Base-by-base conservation (phyloP, 2,888 invertebrate genomes). In the Euspilapteryx auroguttella region DNA sequence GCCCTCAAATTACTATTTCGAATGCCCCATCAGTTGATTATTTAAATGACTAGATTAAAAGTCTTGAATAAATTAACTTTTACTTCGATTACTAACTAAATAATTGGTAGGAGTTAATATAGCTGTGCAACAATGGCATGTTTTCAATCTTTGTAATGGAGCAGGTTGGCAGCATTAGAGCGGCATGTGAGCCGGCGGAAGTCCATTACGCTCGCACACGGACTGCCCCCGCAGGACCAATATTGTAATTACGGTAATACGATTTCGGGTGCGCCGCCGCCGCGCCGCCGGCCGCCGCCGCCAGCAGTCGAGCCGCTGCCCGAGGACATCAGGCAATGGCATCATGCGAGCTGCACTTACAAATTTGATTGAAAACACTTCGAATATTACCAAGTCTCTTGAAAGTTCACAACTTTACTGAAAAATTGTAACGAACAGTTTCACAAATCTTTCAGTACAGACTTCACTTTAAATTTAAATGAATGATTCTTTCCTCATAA, bases 201-300 rank as follows among this genome's bases (percentile, higher is more conserved):
- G 40, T 41, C 48, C 44, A 54, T 50, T 55, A 52, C 34, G n/a
- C 20, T 23, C 24, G 40, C 41, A 40, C 45, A 48, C 44, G 53
- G 58, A 59, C 49, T 47, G 47, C 51, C 46, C 58, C 50, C 54
- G 29, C 32, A 39, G 56, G 59, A 36, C 48, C 54, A 50, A 57
- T 55, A 47, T 55, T 42, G 55, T 56, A 54, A 65, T 63, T 63
- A 61, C 55, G 53, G 49, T 63, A 61, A 64, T 63, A 47, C 46
- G 47, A 51, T 56, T 50, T 51, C 42, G 46, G 47, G 21, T 32
- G 27, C 23, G 14, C 21, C 28, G 27, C 14, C 21, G 4, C 21
- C 2, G n/a, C n/a, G 21, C 21, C 2, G n/a, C 21, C 9, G 9
- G 21, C 8, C 4, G n/a, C 21, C 21, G n/a, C 21, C n/a, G n/a